A percentile compares a stretch with the other conserved stretches of the same genome.
These are phyloP conservation scores for Onchidella celtica DNA, from an alignment of 2,888 invertebrate species.

Conservation along the genomic window DNA sequence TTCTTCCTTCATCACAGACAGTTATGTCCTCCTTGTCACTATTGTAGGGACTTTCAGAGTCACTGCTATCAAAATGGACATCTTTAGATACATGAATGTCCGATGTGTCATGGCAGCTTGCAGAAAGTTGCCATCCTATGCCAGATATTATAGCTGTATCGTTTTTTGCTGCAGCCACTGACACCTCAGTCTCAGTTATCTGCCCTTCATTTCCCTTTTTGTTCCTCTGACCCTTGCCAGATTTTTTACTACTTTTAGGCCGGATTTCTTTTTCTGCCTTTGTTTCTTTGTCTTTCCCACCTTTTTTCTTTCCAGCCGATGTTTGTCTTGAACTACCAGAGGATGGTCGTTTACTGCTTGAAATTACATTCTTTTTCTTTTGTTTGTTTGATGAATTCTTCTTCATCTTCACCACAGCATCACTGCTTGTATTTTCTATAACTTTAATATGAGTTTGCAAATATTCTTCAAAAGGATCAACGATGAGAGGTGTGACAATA, in stretches of 20 bases:
- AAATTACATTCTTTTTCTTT: constrained; percentile 47
- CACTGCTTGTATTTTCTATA: constrained; percentile 59
- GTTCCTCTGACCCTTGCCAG: constrained; percentile 57
- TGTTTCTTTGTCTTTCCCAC: constrained; percentile 62
- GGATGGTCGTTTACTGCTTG: constrained; percentile 41
- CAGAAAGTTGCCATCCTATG: constrained; percentile 74
- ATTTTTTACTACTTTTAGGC: constrained; percentile 67
- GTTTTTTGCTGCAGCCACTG: constrained; percentile 60
- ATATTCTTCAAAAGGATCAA: constrained; percentile 72
- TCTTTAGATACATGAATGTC: constrained; percentile 64
- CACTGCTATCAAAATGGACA: constrained; percentile 57
- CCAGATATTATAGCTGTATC: constrained; percentile 74
- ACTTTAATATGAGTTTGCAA: constrained; percentile 62
- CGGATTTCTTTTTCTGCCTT: constrained; percentile 55
- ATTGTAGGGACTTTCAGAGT: constrained; percentile 54
- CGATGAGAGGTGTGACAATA: constrained; percentile 67
- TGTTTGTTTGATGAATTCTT: constrained; percentile 60
- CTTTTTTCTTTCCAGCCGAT: constrained; percentile 61
- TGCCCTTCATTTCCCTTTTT: constrained; percentile 55
- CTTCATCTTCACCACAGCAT: constrained; percentile 57
- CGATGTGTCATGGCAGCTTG: constrained; percentile 68
- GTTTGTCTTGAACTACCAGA: constrained; percentile 59
- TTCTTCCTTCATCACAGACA: background rate
- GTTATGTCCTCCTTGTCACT: background rate
- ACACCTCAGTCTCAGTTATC: constrained; percentile 37